These are phyloP conservation scores for Volucella zonaria DNA, from an alignment of 2,888 invertebrate genomes.

Conservation along the genomic window DNA sequence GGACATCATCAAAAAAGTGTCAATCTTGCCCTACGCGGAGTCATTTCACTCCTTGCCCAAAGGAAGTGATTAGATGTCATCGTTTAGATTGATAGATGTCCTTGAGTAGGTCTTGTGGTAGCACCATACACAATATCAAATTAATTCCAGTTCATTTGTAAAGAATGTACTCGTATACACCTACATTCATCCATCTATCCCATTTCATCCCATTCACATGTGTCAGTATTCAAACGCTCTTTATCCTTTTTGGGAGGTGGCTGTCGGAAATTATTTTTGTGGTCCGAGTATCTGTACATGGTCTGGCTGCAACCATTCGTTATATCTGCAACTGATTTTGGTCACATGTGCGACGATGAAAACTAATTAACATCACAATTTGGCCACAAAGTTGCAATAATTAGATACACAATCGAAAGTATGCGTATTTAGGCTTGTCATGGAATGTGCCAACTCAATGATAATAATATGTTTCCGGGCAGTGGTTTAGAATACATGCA, in stretches of 20 bases:
- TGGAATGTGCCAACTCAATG: conserved; percentile 35
- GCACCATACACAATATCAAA: conserved; percentile 44
- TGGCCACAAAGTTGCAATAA: conserved; percentile 65
- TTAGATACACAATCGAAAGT: conserved; percentile 55
- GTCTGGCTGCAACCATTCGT: conserved; percentile 26
- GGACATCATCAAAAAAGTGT: conserved; percentile 18
- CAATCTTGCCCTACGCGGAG: background rate
- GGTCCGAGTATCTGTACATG: background rate
- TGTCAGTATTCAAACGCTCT: background rate
- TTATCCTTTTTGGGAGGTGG: conserved; percentile 17
- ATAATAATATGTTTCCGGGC: conserved; percentile 32
- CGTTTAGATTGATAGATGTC: conserved; percentile 67
- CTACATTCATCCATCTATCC: conserved; percentile 22
- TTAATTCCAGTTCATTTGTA: conserved; percentile 68
- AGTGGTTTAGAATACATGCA: conserved; percentile 18
- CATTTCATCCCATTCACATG: background rate
- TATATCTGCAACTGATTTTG: conserved; percentile 31
- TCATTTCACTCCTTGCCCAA: conserved; percentile 27
- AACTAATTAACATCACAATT: conserved; percentile 65
- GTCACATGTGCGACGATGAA: conserved; percentile 12
- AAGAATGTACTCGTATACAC: conserved; percentile 42
- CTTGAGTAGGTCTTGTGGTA: conserved; percentile 48
- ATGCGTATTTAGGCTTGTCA: conserved; percentile 24
- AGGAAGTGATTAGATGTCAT: conserved; percentile 33
- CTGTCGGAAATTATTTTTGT: conserved; percentile 40